Evolutionary conservation across 2,113 vertebrate species (phyloP), one percentile per base, ranked within the genome.

Genomic region (Upupa epops): DNA sequence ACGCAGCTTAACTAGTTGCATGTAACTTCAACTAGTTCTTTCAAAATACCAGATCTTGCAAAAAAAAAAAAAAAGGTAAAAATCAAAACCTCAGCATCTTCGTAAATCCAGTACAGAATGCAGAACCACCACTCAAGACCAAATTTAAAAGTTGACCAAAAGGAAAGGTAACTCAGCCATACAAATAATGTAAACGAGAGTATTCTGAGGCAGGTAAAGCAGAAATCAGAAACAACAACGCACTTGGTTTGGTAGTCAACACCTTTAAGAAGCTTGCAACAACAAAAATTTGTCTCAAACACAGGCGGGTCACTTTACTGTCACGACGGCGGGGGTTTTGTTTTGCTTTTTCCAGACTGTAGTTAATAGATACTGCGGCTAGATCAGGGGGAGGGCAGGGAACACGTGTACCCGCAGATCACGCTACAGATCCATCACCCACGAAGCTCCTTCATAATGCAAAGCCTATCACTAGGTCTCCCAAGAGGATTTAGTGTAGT

Each of bases 281-380:
- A 3, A 15, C 37, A 22, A 21, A 29, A 51, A 19, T 8, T 6
- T 1, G 3, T 19, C 36, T 72, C n/a, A 28, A 37, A 74, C 12
- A 21, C 12, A 21, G 69, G 49, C 69, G 20, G 8, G 11, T 36
- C 32, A 13, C 63, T 84, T 75, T 11, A 52, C 34, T 13, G 28
- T 48, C 46, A 6, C 0, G 13, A 46, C 0, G 20, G 11, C 14
- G 7, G 6, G 19, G 8, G 2, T 1, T 6, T 26, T 32, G 14
- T 86, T 37, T 24, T 8, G 40, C 11, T 18, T 48, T 66, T 46
- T 55, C 17, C 36, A 9, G 45, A 68, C 17, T 14, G 71, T 34
- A 26, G 8, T 60, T 22, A 36, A 46, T 56, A 74, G 71, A 52
- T 54, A 60, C 0, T 31, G 79, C 48, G 36, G 45, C 17, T 11